These are phyloP conservation scores for Pachyrhynchus sulphureomaculatus DNA, from an alignment of 1,140 invertebrate species.

Conservation along the genomic window DNA sequence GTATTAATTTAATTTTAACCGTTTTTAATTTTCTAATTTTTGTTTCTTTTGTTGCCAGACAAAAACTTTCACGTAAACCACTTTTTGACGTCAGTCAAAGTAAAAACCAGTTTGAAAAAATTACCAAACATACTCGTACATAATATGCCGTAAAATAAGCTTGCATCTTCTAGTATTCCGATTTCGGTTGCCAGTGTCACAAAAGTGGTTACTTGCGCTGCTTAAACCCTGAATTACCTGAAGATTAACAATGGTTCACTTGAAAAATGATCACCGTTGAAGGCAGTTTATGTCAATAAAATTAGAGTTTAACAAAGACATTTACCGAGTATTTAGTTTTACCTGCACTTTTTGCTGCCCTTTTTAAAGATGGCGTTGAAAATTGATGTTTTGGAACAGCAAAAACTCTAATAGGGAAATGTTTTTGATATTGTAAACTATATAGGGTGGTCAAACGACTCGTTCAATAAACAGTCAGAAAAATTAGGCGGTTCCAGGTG, in stretches of 20 bases:
- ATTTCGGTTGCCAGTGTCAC: not conserved
- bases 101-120: too few relatives aligned
- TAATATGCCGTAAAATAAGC: too few relatives aligned
- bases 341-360: slow-evolving; percentile 3
- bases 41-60: too few relatives aligned
- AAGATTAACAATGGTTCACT: slow-evolving; percentile 14
- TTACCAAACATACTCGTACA: too few relatives aligned
- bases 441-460: too few relatives aligned
- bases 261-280: slow-evolving; percentile 10
- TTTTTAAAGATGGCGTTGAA: not conserved
- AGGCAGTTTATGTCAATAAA: slow-evolving; percentile 19
- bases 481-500: too few relatives aligned
- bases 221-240: slow-evolving; percentile 9
- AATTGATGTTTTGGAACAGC: not conserved
- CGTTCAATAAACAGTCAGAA: too few relatives aligned
- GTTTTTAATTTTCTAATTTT: too few relatives aligned
- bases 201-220: slow-evolving; percentile 1
- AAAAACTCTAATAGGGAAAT: not conserved
- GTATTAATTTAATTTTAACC: too few relatives aligned
- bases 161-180: too few relatives aligned
- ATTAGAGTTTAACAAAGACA: slow-evolving; percentile 16
- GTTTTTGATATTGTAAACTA: not conserved
- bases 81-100: too few relatives aligned
- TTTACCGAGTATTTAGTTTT: slow-evolving; percentile 1
- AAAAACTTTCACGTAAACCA: too few relatives aligned